These are phyloP conservation scores for Ptychodera flava DNA, from an alignment of 35 echinoderm and acorn worm species.

Conservation along the genomic window DNA sequence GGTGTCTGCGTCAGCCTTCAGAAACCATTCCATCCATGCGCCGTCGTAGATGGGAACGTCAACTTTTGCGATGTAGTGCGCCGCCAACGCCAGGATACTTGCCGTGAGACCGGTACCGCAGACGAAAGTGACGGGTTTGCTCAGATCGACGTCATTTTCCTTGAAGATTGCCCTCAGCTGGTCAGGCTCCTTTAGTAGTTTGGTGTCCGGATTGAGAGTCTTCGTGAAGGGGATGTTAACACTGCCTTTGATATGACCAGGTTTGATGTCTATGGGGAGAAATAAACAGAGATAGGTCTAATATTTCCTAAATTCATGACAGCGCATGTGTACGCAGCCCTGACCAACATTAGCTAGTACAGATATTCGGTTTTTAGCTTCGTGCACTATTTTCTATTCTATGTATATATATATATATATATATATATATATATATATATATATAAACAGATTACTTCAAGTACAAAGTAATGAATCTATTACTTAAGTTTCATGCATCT, in stretches of 20 bases:
- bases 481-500: too few species aligned
- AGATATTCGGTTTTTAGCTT: too few species aligned
- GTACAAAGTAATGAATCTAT: too few species aligned
- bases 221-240: conserved; percentile 49
- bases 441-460: too few species aligned
- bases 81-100: conserved; percentile 62
- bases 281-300: too few species aligned
- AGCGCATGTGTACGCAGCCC: too few species aligned
- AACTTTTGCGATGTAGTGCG: conserved; percentile 43
- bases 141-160: conserved; percentile 54
- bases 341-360: too few species aligned
- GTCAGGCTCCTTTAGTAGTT: conserved; percentile 47
- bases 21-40: conserved; percentile 80
- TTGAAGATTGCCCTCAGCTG: conserved; percentile 52
- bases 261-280: conserved; percentile 29
- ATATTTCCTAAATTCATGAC: too few species aligned
- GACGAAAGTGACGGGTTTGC: conserved; percentile 44
- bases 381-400: too few species aligned
- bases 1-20: background rate
- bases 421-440: too few species aligned
- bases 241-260: conserved; percentile 74
- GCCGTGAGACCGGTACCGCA: conserved; percentile 77
- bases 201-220: conserved; percentile 32
- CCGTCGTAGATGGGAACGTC: conserved; percentile 73
- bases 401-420: too few species aligned